These are phyloP conservation scores for Azorinus chamasolen DNA, from an alignment of 2,888 invertebrate genomes.

Conservation along the genomic window DNA sequence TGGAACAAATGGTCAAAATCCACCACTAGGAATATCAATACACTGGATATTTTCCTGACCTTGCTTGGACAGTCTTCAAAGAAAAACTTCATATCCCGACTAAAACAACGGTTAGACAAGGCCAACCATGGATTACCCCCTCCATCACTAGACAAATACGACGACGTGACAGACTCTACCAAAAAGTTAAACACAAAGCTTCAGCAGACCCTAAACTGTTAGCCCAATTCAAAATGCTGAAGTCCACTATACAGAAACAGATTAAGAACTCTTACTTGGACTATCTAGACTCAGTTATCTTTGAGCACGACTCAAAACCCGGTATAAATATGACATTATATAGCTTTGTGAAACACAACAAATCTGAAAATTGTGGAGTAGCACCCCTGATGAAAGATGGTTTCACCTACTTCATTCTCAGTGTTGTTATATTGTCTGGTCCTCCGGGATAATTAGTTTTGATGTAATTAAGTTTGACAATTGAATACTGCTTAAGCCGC, in stretches of 20 bases:
- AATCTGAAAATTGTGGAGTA: conserved; percentile 24
- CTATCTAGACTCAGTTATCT: conserved; percentile 21
- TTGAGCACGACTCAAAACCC: conserved; percentile 13
- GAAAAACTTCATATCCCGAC: neutral
- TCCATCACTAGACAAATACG: neutral
- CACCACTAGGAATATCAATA: conserved; percentile 22
- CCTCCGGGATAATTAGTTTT: too few species aligned
- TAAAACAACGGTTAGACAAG: conserved; percentile 2
- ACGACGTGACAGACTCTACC: conserved; percentile 10
- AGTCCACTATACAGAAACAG: conserved; percentile 8
- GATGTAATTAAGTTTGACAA: too few species aligned
- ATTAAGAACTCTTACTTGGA: conserved; percentile 5
- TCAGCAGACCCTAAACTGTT: neutral
- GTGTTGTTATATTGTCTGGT: too few species aligned
- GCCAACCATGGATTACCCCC: conserved; percentile 10
- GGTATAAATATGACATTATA: conserved; percentile 27
- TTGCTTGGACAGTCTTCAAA: neutral
- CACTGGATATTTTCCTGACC: conserved; percentile 20
- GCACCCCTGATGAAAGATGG: conserved; percentile 23
- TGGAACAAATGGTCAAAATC: conserved; percentile 5
- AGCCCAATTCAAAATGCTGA: neutral
- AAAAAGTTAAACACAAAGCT: neutral
- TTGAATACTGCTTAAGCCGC: too few species aligned
- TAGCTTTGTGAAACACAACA: conserved; percentile 31
- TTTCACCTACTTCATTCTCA: too few species aligned